Conservation (phyloP, 2,113 vertebrate genomes). For the Verasper variegatus region DNA sequence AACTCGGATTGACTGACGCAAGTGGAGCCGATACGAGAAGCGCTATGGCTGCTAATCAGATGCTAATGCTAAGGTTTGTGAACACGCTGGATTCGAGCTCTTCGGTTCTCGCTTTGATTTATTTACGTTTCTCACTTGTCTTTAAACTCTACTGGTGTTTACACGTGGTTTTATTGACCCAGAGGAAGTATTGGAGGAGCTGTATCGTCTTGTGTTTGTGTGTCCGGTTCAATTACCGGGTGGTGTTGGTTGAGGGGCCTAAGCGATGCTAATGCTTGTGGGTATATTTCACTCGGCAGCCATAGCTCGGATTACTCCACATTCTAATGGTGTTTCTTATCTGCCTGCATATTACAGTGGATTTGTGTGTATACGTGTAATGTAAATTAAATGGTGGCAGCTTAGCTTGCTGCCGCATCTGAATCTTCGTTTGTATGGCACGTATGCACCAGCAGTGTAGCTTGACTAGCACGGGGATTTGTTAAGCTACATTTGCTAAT, state of each 20-base stretch:
- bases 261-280: neutral
- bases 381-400: neutral
- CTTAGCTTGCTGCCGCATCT: no score
- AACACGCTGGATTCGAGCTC: neutral
- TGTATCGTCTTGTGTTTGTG: neutral
- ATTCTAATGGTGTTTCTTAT: rapidly evolving
- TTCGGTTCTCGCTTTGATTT: rapidly evolving
- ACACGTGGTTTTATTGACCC: no score
- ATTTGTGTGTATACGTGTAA: neutral
- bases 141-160: neutral
- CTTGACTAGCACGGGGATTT: neutral
- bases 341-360: neutral
- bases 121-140: neutral
- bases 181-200: rapidly evolving
- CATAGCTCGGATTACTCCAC: neutral
- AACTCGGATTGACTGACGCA: neutral
- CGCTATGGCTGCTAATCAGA: neutral
- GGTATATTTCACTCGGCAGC: neutral
- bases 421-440: neutral
- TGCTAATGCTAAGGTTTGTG: constrained; percentile 45
- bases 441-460: neutral
- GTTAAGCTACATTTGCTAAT: no score
- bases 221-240: neutral
- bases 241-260: constrained; percentile 11
- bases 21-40: constrained; percentile 36